A percentile compares a stretch with the other conserved stretches of the same genome.
phyloP scores from a whole-genome alignment of 2,888 invertebrate species.

The Erannis defoliaria region DNA sequence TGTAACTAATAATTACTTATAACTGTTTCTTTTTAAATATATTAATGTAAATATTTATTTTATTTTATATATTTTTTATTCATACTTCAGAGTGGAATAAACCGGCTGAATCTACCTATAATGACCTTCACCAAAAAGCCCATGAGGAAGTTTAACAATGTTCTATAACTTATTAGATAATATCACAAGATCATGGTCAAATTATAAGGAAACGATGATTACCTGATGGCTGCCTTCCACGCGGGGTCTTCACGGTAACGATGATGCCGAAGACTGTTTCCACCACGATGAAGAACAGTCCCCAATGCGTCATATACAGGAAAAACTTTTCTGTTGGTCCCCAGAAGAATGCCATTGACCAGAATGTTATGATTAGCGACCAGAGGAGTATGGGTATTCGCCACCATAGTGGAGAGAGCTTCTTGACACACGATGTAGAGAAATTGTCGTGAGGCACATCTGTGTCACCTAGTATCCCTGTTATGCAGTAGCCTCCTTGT shows the following conservation, averaged over 20 bases:
- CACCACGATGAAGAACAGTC: conserved; percentile 71
- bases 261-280: conserved; percentile 73
- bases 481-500: conserved; percentile 63
- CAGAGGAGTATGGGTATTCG: conserved; percentile 75
- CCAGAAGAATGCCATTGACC: conserved; percentile 74
- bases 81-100: no score
- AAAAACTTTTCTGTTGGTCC: conserved; percentile 77
- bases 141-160: conserved; percentile 1
- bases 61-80: no score
- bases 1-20: no score
- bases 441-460: conserved; percentile 66
- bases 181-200: conserved; percentile 14
- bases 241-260: conserved; percentile 61
- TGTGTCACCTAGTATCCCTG: conserved; percentile 62
- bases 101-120: no score
- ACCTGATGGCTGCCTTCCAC: conserved; percentile 59
- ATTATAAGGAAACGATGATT: conserved; percentile 27
- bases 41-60: no score
- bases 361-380: conserved; percentile 62
- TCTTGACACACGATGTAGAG: conserved; percentile 63
- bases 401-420: conserved; percentile 73
- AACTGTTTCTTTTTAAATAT: no score
- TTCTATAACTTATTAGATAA: conserved; percentile 4
- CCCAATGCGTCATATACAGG: conserved; percentile 87
- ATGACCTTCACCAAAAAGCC: no score